A percentile compares a stretch with the other conserved stretches of the same genome.
Conservation (phyloP, 2,888 invertebrate species). For the Bimastos eiseni region DNA sequence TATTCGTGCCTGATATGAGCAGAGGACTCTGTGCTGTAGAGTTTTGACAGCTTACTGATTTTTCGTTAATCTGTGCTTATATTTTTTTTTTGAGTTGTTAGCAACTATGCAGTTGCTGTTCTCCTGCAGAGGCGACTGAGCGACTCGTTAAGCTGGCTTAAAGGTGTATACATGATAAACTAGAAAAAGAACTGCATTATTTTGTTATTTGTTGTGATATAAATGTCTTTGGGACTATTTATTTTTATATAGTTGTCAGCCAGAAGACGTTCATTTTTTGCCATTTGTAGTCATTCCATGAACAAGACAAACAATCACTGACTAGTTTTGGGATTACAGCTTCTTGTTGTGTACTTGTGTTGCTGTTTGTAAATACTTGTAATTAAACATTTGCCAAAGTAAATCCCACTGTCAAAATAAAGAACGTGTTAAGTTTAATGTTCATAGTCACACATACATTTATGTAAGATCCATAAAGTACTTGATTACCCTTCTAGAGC, state of each 20-base stretch:
- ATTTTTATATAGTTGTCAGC: slow-evolving; percentile 19
- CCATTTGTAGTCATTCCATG: slow-evolving; percentile 14
- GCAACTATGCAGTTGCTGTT: neutral
- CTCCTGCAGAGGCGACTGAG: neutral
- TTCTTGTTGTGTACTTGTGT: neutral
- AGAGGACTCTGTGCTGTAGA: neutral
- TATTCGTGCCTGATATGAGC: neutral
- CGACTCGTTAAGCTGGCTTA: neutral
- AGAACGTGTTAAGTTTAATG: neutral
- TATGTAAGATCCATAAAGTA: no score
- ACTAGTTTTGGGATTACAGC: neutral
- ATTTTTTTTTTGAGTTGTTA: neutral
- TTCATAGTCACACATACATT: no score
- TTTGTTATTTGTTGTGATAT: slow-evolving; percentile 19
- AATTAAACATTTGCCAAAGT: neutral
- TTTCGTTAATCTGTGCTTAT: neutral
- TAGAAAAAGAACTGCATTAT: slow-evolving; percentile 9
- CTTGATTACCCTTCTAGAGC: no score
- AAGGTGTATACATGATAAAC: neutral
- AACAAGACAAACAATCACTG: neutral
- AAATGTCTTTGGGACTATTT: slow-evolving; percentile 17
- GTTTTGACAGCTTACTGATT: neutral
- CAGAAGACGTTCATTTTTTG: neutral
- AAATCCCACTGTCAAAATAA: slow-evolving; percentile 13
- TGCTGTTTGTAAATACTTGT: neutral